phyloP scores from a whole-genome alignment of 1,140 invertebrate species.

The Apocrypta bakeri region DNA sequence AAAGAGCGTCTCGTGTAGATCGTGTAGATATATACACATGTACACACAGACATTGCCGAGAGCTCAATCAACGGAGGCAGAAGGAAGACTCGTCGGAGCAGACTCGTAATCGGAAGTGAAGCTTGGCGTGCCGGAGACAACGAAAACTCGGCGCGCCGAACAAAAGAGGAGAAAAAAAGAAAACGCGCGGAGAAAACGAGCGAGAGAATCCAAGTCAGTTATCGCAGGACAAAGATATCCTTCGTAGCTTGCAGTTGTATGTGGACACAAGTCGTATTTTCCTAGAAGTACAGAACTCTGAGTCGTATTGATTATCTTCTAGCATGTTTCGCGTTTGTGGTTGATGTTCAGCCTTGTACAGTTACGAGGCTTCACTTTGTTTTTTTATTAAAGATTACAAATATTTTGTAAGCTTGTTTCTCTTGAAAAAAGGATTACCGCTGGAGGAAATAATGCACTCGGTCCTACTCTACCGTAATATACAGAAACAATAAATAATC shows the following conservation, averaged over 20 bases:
- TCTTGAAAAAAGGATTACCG: no score
- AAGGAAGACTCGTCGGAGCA: background rate
- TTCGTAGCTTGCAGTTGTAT: constrained; percentile 8
- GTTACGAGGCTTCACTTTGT: constrained; percentile 18
- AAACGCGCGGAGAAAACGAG: constrained; percentile 1
- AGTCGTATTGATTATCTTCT: constrained; percentile 59
- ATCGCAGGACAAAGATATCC: constrained; percentile 43
- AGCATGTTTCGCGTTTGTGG: constrained; percentile 48
- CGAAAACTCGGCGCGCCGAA: background rate
- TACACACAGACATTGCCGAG: background rate
- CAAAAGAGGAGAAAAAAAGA: constrained; percentile 2
- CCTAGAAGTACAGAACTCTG: constrained; percentile 4
- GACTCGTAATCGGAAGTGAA: constrained; percentile 39
- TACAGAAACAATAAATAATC: no score
- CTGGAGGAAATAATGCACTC: no score
- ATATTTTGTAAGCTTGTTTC: no score
- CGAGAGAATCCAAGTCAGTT: constrained; percentile 36
- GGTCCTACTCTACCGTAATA: no score
- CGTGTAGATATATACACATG: constrained; percentile 6
- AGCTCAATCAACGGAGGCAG: constrained; percentile 27
- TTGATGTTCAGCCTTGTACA: background rate
- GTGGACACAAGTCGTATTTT: constrained; percentile 48
- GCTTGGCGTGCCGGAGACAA: constrained; percentile 16
- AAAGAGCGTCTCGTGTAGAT: background rate
- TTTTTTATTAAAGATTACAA: no score